These are phyloP conservation scores for Chaetura pelagica DNA, from an alignment of 2,113 vertebrate species.

Conservation along the genomic window DNA sequence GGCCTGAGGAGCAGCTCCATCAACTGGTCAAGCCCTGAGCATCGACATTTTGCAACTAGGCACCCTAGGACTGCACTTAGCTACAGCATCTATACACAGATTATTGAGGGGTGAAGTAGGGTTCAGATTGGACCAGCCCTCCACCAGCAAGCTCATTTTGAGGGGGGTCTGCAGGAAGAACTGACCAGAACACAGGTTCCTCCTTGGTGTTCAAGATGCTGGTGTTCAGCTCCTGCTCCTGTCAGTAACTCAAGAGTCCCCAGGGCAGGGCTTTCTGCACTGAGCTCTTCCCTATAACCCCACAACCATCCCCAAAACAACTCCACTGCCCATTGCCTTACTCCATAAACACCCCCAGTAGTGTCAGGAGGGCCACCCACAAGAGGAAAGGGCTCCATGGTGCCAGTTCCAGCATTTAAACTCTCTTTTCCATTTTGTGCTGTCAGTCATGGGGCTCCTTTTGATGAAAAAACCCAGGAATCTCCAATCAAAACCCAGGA, in stretches of 20 bases:
- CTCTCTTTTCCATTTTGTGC: neutral
- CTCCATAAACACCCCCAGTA: neutral
- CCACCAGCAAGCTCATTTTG: neutral
- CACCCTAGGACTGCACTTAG: neutral
- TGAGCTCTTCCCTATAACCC: neutral
- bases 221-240: neutral
- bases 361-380: neutral
- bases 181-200: accelerated
- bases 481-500: neutral
- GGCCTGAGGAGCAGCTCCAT: too few species aligned
- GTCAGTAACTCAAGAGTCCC: too few species aligned
- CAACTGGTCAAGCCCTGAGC: too few species aligned
- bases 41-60: accelerated
- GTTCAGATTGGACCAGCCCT: neutral
- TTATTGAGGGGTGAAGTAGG: neutral
- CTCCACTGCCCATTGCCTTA: neutral
- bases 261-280: neutral
- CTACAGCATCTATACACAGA: neutral
- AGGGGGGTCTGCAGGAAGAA: neutral
- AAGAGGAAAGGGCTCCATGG: neutral
- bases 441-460: neutral
- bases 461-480: neutral
- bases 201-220: neutral
- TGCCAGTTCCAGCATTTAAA: neutral
- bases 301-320: neutral